phyloP scores from a whole-genome alignment of 1,140 invertebrate genomes.

The Trichoplusia ni region DNA sequence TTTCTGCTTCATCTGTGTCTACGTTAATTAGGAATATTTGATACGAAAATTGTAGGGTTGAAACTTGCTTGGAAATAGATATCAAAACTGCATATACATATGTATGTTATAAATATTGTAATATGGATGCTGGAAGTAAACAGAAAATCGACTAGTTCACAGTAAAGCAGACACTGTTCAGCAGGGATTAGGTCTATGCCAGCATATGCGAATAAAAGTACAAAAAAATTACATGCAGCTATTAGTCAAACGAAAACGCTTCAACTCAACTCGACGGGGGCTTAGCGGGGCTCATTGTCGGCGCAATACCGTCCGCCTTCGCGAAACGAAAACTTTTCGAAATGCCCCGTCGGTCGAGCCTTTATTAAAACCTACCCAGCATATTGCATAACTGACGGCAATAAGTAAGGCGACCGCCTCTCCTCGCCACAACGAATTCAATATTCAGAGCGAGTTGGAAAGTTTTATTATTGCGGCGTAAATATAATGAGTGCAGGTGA shows the following conservation, averaged over 20 bases:
- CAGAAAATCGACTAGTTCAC: slow-evolving; percentile 9
- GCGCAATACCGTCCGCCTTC: slow-evolving; percentile 69
- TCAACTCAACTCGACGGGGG: slow-evolving; percentile 51
- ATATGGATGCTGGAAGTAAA: too few species aligned
- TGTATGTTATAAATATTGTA: too few species aligned
- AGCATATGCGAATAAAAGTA: slow-evolving; percentile 32
- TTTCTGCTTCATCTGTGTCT: slow-evolving; percentile 12
- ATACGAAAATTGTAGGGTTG: neutral
- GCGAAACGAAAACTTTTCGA: slow-evolving; percentile 76
- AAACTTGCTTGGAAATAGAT: neutral
- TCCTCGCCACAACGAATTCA: slow-evolving; percentile 69
- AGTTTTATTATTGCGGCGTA: slow-evolving; percentile 80
- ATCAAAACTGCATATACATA: too few species aligned
- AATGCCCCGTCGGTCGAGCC: slow-evolving; percentile 64
- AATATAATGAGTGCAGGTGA: slow-evolving; percentile 80
- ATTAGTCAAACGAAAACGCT: slow-evolving; percentile 60
- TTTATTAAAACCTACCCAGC: slow-evolving; percentile 78
- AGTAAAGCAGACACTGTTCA: neutral
- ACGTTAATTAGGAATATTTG: slow-evolving; percentile 14
- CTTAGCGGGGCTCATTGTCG: slow-evolving; percentile 65
- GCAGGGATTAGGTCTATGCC: slow-evolving; percentile 11
- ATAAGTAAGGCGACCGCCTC: slow-evolving; percentile 75
- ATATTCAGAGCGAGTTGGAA: slow-evolving; percentile 77
- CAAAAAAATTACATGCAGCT: slow-evolving; percentile 46
- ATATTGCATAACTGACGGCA: slow-evolving; percentile 77